These are phyloP conservation scores for Microctonus hyperodae DNA, from an alignment of 2,888 invertebrate genomes.

Conservation along the genomic window DNA sequence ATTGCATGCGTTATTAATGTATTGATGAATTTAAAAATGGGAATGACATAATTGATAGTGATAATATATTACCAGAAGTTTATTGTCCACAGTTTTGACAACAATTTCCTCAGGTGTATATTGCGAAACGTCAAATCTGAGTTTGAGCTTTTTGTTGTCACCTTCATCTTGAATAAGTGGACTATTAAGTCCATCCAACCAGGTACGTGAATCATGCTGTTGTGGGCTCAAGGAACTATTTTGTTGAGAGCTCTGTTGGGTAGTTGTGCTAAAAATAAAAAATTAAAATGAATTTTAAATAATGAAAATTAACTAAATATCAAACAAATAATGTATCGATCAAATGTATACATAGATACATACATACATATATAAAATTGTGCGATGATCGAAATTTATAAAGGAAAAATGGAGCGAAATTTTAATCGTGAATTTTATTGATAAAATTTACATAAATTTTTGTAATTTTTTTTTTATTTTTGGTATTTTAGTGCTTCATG, in stretches of 20 bases:
- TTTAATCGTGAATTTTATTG: too few species aligned
- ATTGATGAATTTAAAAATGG: not conserved
- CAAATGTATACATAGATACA: not conserved
- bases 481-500: not conserved
- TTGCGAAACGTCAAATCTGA: constrained; percentile 97
- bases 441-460: too few species aligned
- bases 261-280: constrained; percentile 68
- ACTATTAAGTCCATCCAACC: constrained; percentile 87
- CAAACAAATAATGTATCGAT: not conserved
- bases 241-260: constrained; percentile 67
- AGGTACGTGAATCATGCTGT: constrained; percentile 68
- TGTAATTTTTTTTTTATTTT: not conserved
- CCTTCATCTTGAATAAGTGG: constrained; percentile 94
- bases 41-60: not conserved
- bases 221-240: constrained; percentile 67
- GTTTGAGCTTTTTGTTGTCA: constrained; percentile 90
- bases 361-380: too few species aligned
- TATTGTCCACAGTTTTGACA: constrained; percentile 98
- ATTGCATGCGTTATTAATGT: constrained; percentile 9
- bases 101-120: constrained; percentile 98
- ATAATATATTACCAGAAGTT: constrained; percentile 77
- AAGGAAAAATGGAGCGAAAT: not conserved
- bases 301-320: not conserved
- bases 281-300: constrained; percentile 20
- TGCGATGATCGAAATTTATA: constrained; percentile 18